phyloP scores from a whole-genome alignment of 2,113 vertebrate species.

The Numida meleagris region DNA sequence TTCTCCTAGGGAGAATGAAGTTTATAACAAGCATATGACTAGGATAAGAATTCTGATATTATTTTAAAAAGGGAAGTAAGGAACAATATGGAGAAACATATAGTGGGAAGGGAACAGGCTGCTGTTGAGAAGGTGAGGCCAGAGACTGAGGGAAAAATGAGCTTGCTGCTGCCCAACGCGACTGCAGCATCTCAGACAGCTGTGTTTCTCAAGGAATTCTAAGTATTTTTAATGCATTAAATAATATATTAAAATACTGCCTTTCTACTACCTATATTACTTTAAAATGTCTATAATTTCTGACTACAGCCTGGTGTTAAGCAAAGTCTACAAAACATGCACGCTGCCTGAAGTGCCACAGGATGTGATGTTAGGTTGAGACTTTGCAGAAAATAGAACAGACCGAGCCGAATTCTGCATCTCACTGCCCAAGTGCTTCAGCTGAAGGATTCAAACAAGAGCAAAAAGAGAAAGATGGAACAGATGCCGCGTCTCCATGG shows the following conservation, averaged over 20 bases:
- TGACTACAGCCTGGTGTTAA: not conserved
- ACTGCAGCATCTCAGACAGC: not conserved
- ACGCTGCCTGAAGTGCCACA: slow-evolving; percentile 32
- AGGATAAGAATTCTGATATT: not conserved
- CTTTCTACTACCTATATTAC: not conserved
- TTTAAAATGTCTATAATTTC: not conserved
- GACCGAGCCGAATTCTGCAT: slow-evolving; percentile 9
- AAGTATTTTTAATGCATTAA: not conserved
- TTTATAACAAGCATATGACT: not conserved
- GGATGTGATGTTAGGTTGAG: not conserved
- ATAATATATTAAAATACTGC: not conserved
- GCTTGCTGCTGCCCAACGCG: not conserved
- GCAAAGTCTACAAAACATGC: not conserved
- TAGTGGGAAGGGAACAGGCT: not conserved
- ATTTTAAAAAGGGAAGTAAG: not conserved
- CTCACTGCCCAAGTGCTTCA: not conserved
- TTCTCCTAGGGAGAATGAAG: not conserved
- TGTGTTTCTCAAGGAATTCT: not conserved
- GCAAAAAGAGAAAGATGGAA: slow-evolving; percentile 6
- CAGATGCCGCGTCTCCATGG: slow-evolving; percentile 52
- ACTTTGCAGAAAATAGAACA: not conserved
- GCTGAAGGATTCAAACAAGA: slow-evolving; percentile 34
- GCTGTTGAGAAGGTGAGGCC: not conserved
- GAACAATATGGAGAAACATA: not conserved
- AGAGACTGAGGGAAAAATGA: not conserved